phyloP scores from a whole-genome alignment of 2,888 invertebrate genomes.

The Drosophila pseudotakahashii region DNA sequence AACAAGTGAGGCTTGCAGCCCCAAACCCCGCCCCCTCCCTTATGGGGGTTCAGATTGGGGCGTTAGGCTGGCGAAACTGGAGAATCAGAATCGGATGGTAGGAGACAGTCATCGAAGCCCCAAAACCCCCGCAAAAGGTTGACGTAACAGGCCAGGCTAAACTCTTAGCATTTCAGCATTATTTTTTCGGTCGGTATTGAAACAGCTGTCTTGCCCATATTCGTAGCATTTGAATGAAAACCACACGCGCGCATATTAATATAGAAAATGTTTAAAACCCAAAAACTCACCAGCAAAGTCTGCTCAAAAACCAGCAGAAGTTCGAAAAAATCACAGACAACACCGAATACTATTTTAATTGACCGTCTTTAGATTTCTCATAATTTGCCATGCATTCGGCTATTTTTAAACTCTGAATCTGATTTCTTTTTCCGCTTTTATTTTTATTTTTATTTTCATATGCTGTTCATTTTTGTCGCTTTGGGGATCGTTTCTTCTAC shows the following conservation, averaged over 20 bases:
- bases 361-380: slow-evolving; percentile 31
- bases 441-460: slow-evolving; percentile 8
- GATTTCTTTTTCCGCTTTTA: neutral
- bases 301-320: neutral
- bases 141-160: slow-evolving; percentile 28
- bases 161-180: slow-evolving; percentile 10
- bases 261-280: slow-evolving; percentile 4
- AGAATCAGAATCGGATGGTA: slow-evolving; percentile 5
- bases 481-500: slow-evolving; percentile 1
- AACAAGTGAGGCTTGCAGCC: slow-evolving; percentile 63
- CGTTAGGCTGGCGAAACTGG: slow-evolving; percentile 11
- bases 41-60: neutral
- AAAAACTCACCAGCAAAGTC: slow-evolving; percentile 23
- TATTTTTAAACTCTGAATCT: slow-evolving; percentile 16
- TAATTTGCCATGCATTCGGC: slow-evolving; percentile 26
- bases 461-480: slow-evolving; percentile 1
- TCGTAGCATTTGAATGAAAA: slow-evolving; percentile 20
- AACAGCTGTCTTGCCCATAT: slow-evolving; percentile 39
- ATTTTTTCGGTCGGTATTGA: slow-evolving; percentile 20
- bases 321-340: slow-evolving; percentile 4
- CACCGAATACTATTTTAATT: slow-evolving; percentile 16
- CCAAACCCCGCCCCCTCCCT: too few species aligned
- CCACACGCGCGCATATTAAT: slow-evolving; percentile 36
- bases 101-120: slow-evolving; percentile 6
- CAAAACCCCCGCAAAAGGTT: slow-evolving; percentile 24